Conservation (phyloP, 2,888 invertebrate species). For the Tricholauxania praeusta region DNA sequence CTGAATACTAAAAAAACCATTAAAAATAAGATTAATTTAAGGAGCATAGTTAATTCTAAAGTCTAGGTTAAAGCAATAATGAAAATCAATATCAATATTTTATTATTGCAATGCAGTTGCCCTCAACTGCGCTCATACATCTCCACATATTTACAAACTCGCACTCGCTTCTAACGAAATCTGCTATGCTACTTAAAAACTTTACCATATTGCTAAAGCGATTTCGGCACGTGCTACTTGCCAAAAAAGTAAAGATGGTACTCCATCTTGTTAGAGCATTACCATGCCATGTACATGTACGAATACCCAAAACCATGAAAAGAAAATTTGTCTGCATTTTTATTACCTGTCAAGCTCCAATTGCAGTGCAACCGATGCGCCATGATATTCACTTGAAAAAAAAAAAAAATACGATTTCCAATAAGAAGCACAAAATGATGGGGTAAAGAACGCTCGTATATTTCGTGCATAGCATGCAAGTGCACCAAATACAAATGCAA, state of each 20-base stretch:
- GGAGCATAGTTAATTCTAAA: too few relatives aligned
- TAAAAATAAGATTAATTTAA: too few relatives aligned
- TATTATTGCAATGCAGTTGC: too few relatives aligned
- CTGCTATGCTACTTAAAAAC: not conserved
- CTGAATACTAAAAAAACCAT: too few relatives aligned
- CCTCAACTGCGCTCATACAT: too few relatives aligned
- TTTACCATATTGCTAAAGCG: conserved; percentile 18
- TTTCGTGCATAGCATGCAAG: too few relatives aligned
- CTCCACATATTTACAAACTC: too few relatives aligned
- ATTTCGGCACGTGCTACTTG: conserved; percentile 5
- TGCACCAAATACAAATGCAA: too few relatives aligned
- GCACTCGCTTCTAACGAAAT: too few relatives aligned
- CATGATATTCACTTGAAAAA: conserved; percentile 71
- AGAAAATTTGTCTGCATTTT: conserved; percentile 25
- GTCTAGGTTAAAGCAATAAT: too few relatives aligned
- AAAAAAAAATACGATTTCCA: conserved; percentile 47
- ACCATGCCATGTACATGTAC: not conserved
- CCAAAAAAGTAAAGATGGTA: conserved; percentile 20
- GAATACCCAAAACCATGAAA: not conserved
- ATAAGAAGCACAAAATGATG: not conserved
- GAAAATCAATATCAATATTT: too few relatives aligned
- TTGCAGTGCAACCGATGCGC: conserved; percentile 67
- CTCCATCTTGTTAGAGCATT: not conserved
- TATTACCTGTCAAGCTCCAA: conserved; percentile 53
- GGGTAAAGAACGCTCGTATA: not conserved